Base-by-base conservation (phyloP, 2,888 invertebrate genomes). In the Pandemis cinnamomeana region DNA sequence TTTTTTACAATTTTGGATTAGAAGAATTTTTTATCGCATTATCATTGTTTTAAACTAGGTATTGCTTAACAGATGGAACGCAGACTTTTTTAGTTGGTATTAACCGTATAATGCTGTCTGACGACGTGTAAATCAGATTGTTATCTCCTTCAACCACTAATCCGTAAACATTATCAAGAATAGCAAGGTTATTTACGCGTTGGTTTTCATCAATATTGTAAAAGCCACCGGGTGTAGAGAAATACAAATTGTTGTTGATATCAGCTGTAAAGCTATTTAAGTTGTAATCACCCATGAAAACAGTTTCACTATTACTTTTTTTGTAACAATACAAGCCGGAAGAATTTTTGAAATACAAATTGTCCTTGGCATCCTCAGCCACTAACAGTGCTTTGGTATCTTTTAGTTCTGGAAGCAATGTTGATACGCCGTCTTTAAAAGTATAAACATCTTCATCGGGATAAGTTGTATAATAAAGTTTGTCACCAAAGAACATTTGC, bases 401-500 rank as follows among this genome's bases (percentile, higher is more conserved):
- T n/a, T 76, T 67, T 4, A 87, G 69, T 71, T 82, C 84, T 2
- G 80, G 72, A 2, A 88, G 77, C 63, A 76, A 75, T 1, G 64
- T 64, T 0, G 82, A 61, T 27, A 66, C 46, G 3, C 78, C 77
- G 5, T 84, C 70, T 72, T 82, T 83, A 68, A 80, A 84, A 4
- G 80, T 48, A 61, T 78, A 87, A 0, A 80, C 84, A 70, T 75
- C 76, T 75, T 88, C 86, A 0, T 82, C 75, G 0, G 87, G 86
- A 8, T 80, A 90, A 0, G 83, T 85, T 1, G 90, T 86, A 74
- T 87, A 91, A 78, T 90, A 92, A 0, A 92, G 75, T n/a, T 83
- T 81, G 36, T 89, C 83, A 70, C 87, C 88, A 72, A 81, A 89
- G 71, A 91, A 92, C 80, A 93, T 80, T 80, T 93, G 91, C 92